These are phyloP conservation scores for Melanogrammus aeglefinus DNA, from an alignment of 2,797 vertebrate species.

Conservation along the genomic window DNA sequence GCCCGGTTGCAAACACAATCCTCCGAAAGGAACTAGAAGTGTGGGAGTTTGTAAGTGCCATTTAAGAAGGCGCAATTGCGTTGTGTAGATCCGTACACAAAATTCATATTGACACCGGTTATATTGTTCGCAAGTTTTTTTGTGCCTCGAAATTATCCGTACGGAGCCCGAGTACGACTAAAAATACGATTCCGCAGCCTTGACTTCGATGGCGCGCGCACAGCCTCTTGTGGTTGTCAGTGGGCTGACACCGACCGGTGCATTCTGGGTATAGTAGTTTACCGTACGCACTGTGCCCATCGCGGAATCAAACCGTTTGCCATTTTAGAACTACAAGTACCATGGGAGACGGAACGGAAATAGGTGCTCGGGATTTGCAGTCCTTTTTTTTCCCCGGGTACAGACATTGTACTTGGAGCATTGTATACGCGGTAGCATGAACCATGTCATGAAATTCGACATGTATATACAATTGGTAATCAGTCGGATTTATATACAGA, in stretches of 20 bases:
- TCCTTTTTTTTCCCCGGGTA: neutral
- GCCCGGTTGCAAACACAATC: constrained; percentile 51
- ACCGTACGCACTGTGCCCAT: rapidly evolving
- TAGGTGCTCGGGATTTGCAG: neutral
- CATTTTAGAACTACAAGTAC: neutral
- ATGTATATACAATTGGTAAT: neutral
- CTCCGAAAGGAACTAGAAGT: constrained; percentile 19
- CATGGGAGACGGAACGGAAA: neutral
- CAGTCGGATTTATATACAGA: neutral
- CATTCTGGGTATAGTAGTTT: constrained; percentile 59
- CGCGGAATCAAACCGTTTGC: too few relatives aligned
- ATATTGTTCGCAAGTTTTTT: constrained; percentile 39
- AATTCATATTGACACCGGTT: constrained; percentile 27
- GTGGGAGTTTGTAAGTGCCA: neutral
- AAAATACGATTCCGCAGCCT: constrained; percentile 67
- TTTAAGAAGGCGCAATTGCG: neutral
- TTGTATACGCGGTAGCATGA: neutral
- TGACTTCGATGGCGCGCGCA: constrained; percentile 60
- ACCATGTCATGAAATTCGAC: neutral
- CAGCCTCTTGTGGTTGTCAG: constrained; percentile 61
- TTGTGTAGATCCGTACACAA: constrained; percentile 31
- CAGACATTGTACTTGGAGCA: neutral
- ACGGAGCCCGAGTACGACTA: constrained; percentile 44
- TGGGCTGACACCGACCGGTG: constrained; percentile 15
- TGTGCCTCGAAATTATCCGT: too few relatives aligned